A percentile compares a stretch with the other conserved stretches of the same genome.
Evolutionary conservation across 2,888 invertebrate genomes (phyloP).

Genomic region (Chrysolina americana): DNA sequence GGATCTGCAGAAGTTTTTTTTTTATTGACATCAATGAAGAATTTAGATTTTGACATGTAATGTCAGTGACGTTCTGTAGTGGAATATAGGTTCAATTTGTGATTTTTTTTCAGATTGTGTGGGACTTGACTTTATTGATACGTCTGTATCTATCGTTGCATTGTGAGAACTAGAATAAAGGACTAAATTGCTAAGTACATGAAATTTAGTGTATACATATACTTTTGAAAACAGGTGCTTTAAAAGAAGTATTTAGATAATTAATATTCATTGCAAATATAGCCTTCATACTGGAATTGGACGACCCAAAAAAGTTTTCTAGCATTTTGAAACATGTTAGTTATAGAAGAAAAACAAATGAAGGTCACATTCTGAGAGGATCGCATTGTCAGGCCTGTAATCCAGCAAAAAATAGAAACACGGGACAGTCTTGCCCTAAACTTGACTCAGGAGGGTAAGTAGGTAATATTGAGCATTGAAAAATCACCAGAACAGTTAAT

Average conservation of each 20-base stretch:
- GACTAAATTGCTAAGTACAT: constrained; percentile 32
- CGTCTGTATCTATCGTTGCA: constrained; percentile 35
- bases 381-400: constrained; percentile 63
- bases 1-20: neutral
- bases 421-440: constrained; percentile 70
- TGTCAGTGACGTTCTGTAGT: constrained; percentile 40
- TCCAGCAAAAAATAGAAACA: constrained; percentile 65
- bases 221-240: constrained; percentile 42
- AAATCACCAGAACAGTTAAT: too few species aligned
- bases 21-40: constrained; percentile 11
- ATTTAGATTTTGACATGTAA: constrained; percentile 43
- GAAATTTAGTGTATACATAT: constrained; percentile 8
- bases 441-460: constrained; percentile 68
- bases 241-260: neutral
- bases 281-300: constrained; percentile 65
- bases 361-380: constrained; percentile 58
- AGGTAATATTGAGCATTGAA: neutral
- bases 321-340: constrained; percentile 61
- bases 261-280: constrained; percentile 30
- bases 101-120: constrained; percentile 47
- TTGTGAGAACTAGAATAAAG: constrained; percentile 44
- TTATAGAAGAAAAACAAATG: constrained; percentile 49
- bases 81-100: neutral
- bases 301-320: constrained; percentile 60
- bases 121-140: constrained; percentile 29